Evolutionary conservation across 2,888 invertebrate genomes (phyloP).

Genomic region (Leptinotarsa tumamoca): DNA sequence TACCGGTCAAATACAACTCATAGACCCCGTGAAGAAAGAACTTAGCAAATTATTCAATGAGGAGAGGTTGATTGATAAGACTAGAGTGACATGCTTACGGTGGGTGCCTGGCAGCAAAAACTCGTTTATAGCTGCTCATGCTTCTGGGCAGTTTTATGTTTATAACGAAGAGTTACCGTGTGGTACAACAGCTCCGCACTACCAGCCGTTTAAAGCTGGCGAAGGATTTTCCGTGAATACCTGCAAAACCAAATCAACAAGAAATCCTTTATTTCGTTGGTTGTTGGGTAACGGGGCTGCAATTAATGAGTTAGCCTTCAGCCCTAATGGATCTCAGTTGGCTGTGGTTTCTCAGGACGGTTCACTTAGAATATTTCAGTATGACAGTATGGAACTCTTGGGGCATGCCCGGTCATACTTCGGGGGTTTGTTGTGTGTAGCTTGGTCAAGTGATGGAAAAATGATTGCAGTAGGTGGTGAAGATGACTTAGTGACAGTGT

Average conservation of each 20-base stretch:
- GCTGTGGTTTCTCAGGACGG: conserved; percentile 97
- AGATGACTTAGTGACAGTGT: conserved; percentile 97
- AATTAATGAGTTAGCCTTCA: conserved; percentile 98
- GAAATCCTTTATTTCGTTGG: conserved; percentile 96
- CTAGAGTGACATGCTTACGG: conserved; percentile 94
- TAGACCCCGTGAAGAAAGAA: conserved; percentile 97
- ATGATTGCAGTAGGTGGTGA: conserved; percentile 98
- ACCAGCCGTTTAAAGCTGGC: conserved; percentile 94
- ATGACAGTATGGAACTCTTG: conserved; percentile 95
- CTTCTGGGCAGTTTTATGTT: conserved; percentile 91
- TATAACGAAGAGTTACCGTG: conserved; percentile 97
- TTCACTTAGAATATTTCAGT: conserved; percentile 94
- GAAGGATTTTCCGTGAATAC: conserved; percentile 95
- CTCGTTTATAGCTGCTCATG: conserved; percentile 93
- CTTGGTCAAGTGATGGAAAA: conserved; percentile 97
- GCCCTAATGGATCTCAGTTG: conserved; percentile 91
- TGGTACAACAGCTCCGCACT: conserved; percentile 90
- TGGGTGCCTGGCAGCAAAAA: conserved; percentile 98
- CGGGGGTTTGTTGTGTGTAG: conserved; percentile 96
- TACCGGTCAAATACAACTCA: conserved; percentile 97
- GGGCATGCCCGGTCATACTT: conserved; percentile 97
- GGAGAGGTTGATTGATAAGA: conserved; percentile 96
- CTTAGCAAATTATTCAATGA: conserved; percentile 97
- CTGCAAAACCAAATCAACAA: conserved; percentile 94
- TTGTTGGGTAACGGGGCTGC: conserved; percentile 76